Evolutionary conservation across 2,113 vertebrate genomes (phyloP).

Genomic region (Saguinus imperator): DNA sequence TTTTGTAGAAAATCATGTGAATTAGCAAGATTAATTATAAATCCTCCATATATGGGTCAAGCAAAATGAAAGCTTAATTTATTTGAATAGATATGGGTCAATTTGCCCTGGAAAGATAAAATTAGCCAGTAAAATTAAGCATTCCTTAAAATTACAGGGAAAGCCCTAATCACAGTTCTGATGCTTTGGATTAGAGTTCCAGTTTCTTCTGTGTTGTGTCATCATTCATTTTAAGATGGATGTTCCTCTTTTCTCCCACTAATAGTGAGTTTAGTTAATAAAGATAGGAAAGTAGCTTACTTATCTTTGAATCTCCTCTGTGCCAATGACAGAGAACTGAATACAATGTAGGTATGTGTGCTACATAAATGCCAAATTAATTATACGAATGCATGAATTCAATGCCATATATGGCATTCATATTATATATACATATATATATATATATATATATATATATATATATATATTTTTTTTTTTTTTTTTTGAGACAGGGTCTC

Average conservation of each 20-base stretch:
- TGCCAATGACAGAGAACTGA: not conserved
- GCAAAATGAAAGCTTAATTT: not conserved
- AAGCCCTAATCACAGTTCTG: not conserved
- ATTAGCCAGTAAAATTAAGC: not conserved
- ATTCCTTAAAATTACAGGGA: not conserved
- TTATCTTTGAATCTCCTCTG: not conserved
- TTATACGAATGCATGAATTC: not conserved
- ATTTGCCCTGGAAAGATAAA: not conserved
- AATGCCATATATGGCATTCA: not conserved
- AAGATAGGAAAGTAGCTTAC: not conserved
- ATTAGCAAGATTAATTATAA: not conserved
- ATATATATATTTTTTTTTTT: too few relatives aligned
- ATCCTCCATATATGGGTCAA: not conserved
- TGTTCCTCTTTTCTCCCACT: too few relatives aligned
- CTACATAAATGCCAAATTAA: not conserved
- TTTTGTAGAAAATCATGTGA: not conserved
- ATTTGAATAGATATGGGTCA: not conserved
- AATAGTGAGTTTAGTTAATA: not conserved
- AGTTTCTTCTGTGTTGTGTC: not conserved
- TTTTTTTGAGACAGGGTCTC: too few relatives aligned
- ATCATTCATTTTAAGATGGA: not conserved
- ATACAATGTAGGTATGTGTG: not conserved
- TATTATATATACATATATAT: too few relatives aligned
- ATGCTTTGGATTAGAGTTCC: too few relatives aligned
- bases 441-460: fast-evolving